Evolutionary conservation across 2,888 invertebrate species (phyloP).

Genomic region (Polyommatus icarus): DNA sequence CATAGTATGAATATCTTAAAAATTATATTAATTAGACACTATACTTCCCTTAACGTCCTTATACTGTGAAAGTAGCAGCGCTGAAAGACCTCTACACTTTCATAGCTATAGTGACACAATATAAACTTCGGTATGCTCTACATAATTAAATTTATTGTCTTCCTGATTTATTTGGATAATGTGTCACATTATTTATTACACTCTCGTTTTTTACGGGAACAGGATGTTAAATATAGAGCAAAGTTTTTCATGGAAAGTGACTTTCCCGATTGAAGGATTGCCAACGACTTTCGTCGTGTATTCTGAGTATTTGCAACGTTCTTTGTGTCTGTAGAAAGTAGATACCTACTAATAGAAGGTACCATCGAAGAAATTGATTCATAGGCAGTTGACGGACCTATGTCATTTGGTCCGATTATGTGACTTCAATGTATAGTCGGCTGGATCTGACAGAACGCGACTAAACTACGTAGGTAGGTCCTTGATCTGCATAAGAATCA

Average conservation of each 20-base stretch:
- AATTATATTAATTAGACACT: no score
- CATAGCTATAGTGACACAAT: neutral
- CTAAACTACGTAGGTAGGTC: no score
- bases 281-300: neutral
- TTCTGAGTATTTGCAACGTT: neutral
- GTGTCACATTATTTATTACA: slow-evolving; percentile 9
- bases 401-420: no score
- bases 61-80: no score
- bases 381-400: no score
- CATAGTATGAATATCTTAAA: no score
- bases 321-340: neutral
- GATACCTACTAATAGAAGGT: neutral
- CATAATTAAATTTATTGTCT: neutral
- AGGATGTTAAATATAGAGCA: neutral
- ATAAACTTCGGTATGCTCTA: neutral
- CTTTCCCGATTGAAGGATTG: neutral
- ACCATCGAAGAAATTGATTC: no score
- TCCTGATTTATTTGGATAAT: neutral
- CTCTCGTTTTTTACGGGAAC: neutral
- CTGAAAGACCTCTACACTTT: no score
- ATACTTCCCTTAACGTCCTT: no score
- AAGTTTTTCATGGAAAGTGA: slow-evolving; percentile 2
- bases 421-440: no score
- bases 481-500: no score
- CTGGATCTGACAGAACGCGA: no score